Conservation (phyloP, 2,888 invertebrate genomes). For the Ischnura elegans region DNA sequence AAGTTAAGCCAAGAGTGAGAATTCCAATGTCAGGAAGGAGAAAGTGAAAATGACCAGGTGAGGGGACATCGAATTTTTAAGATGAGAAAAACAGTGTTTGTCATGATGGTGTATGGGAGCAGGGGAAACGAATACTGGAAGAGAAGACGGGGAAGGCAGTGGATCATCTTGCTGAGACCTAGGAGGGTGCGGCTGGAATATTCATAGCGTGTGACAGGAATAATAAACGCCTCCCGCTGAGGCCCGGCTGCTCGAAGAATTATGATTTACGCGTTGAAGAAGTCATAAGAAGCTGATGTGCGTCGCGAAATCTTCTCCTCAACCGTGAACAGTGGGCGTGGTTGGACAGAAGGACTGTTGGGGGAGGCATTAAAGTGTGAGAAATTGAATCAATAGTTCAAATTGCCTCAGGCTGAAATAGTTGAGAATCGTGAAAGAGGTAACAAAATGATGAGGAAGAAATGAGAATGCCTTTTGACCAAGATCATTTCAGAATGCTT, state of each 20-base stretch:
- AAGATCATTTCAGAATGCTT: too few relatives aligned
- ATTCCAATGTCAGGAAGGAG: too few relatives aligned
- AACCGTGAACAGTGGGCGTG: not conserved
- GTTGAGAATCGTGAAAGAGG: too few relatives aligned
- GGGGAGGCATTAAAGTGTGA: not conserved
- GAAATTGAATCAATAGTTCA: too few relatives aligned
- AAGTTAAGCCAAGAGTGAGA: too few relatives aligned
- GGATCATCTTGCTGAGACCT: not conserved
- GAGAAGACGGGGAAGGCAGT: not conserved
- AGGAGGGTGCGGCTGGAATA: slow-evolving; percentile 19
- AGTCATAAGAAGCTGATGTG: slow-evolving; percentile 51
- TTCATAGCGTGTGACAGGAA: slow-evolving; percentile 52
- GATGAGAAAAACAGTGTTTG: not conserved
- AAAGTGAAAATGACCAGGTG: not conserved
- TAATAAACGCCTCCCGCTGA: slow-evolving; percentile 51
- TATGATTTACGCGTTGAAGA: slow-evolving; percentile 61
- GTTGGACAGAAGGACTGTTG: not conserved
- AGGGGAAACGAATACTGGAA: not conserved
- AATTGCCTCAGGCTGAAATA: too few relatives aligned
- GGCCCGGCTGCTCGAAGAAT: not conserved
- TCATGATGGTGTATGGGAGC: not conserved
- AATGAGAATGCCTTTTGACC: too few relatives aligned
- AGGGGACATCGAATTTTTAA: not conserved
- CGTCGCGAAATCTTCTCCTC: not conserved
- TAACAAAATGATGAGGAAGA: too few relatives aligned